Evolutionary conservation across 2,113 vertebrate species (phyloP), one percentile per base, ranked within the genome.

Genomic region (Chinchilla lanigera): DNA sequence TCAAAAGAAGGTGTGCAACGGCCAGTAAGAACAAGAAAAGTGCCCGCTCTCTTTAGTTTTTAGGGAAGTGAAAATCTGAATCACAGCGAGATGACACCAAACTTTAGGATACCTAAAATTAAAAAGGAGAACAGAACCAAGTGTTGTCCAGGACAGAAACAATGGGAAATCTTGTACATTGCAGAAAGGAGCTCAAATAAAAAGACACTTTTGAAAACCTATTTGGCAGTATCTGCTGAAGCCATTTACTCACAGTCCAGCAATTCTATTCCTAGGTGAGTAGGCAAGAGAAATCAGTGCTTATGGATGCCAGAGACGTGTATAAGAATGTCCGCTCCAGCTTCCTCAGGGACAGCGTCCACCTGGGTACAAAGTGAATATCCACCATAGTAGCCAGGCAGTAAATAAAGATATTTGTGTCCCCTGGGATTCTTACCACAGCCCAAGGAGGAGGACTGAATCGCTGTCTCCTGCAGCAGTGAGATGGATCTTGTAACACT

Each of bases 341-440:
- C 69, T 24, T 41, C 24, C 67, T 71, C n/a, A 38, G 7, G 0
- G 17, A 20, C 35, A 38, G 47, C 47, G 47, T 61, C 47, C 20
- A 33, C 5, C 5, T 30, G 89, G 41, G n/a, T 26, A 47, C 44
- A 77, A 75, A 93, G 8, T 47, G 35, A 77, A 77, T 22, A 30
- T 7, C 44, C 58, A 41, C 24, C 44, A 7, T 26, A 30, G 35
- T 47, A 38, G 4, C 2, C 2, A 63, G 4, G 44, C 61, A n/a
- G 4, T 5, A 54, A 44, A 12, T 28, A 20, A 67, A 65, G 84
- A 1, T 67, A 4, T 56, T 14, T 67, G 26, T 14, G 6, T 4
- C 3, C 4, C 5, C 71, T 2, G 20, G 38, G 44, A 28, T n/a
- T 9, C 38, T 12, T 30, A 14, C 22, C 1, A 0, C 63, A 17